Evolutionary conservation across 2,888 invertebrate genomes (phyloP), one percentile per base, ranked within the genome.

Genomic region (Kryphioiulus occultus): DNA sequence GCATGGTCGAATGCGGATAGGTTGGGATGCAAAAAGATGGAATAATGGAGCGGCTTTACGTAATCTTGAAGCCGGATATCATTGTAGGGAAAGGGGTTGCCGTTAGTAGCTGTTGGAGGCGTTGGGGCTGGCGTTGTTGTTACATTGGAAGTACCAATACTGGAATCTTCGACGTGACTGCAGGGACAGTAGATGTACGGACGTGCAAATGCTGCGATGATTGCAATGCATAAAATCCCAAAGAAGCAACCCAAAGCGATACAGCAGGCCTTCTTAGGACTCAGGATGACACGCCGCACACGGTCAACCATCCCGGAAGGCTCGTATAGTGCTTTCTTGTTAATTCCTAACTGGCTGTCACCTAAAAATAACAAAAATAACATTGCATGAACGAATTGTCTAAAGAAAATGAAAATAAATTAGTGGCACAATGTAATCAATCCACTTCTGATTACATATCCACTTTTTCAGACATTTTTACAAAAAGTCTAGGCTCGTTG

Each of bases 11-110:
- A 94, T 26, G 97, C 96, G 85, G 97, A 97, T 88, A 98, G 93
- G 92, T 98, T 98, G 12, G 98, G 98, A 92, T 98, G 97, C 90
- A 98, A 95, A 92, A 96, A 96, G 88, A 99, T 94, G 91, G 95
- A 95, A 92, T 98, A 98, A 90, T 96, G 95, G 90, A 95, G 94
- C 19, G 98, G 97, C 91, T 95, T 94, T 82, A 95, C 94, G 91
- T 95, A 95, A 59, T 94, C 94, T 0, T 97, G 97, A 90, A 98
- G 94, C 89, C 96, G 94, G 90, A 95, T 93, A 91, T 95, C 94
- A 91, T 95, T 94, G 95, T 96, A 96, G 88, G 96, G 95, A 91
- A 95, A 96, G 89, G 94, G 93, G 92, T 96, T 94, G 30, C 95
- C 95, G 91, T 95, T 95, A 88, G 95, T 95, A 89, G 95, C 95